Evolutionary conservation across 2,888 invertebrate species (phyloP), one percentile per base, ranked within the genome.

Genomic region (Heteromyza rotundicornis): DNA sequence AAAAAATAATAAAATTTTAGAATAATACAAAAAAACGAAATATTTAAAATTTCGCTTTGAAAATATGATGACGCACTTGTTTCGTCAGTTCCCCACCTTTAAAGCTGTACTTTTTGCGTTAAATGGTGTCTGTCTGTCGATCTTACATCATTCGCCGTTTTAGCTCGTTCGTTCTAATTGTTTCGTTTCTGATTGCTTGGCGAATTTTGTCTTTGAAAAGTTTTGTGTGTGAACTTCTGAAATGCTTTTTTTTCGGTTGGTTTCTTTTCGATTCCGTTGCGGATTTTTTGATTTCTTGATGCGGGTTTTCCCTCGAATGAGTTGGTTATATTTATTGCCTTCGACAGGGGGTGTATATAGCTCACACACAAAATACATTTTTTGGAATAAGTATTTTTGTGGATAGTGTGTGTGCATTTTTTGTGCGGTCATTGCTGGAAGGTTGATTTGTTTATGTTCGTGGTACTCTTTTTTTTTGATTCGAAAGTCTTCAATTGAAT

Each of bases 81-180:
- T n/a, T 8, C 40, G 5, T 8, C n/a, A 40, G 12, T 40, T 14
- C 14, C 10, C 40, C 40, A n/a, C n/a, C n/a, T 40, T 7, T n/a
- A n/a, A 40, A n/a, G n/a, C n/a, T 40, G 10, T 40, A 12, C n/a
- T 8, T n/a, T n/a, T 40, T 7, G 14, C n/a, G 14, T 40, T n/a
- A 14, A 8, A n/a, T 40, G 7, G 12, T 8, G 8, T 40, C n/a
- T 40, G 40, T 40, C 3, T 2, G 40, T n/a, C 32, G 40, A 3
- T 40, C 57, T 57, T 57, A 57, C 50, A 57, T 57, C 57, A 57
- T 57, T 35, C 50, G 36, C 57, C 22, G 20, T 22, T 22, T 57
- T 50, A 12, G 22, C 35, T 14, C 10, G 14, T 1, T 47, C 24
- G 50, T 16, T 16, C 10, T 16, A 51, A 23, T 22, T 14, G 14